Evolutionary conservation across 2,113 vertebrate species (phyloP).

Genomic region (Brachyistius frenatus): DNA sequence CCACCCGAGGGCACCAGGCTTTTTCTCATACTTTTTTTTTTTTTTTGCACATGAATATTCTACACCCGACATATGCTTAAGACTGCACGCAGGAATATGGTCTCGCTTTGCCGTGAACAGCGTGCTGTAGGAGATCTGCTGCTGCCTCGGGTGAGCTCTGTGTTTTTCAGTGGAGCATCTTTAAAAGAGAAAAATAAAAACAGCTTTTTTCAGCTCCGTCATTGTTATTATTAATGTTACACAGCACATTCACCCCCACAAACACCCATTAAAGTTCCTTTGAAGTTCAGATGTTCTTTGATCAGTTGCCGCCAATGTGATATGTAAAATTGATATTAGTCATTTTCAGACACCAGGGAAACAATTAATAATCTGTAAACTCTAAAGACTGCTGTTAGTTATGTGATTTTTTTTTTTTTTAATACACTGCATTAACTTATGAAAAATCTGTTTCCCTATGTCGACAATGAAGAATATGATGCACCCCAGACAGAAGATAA

Average conservation of each 20-base stretch:
- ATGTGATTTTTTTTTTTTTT: neutral
- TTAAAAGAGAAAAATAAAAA: conserved; percentile 11
- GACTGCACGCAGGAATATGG: conserved; percentile 17
- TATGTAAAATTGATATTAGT: neutral
- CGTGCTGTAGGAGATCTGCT: conserved; percentile 37
- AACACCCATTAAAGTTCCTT: conserved; percentile 1
- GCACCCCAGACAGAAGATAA: conserved; percentile 10
- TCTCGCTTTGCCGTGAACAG: conserved; percentile 48
- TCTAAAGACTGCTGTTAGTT: neutral
- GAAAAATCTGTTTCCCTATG: conserved; percentile 12
- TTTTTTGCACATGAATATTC: conserved; percentile 58
- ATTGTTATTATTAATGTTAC: neutral
- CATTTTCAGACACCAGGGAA: conserved; percentile 18
- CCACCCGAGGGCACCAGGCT: conserved; percentile 28
- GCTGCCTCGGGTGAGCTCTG: conserved; percentile 19
- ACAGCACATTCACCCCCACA: neutral
- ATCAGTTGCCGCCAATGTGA: neutral
- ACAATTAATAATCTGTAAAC: neutral
- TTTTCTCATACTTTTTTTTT: conserved; percentile 20
- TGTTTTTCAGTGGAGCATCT: conserved; percentile 11
- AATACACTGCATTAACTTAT: conserved; percentile 9
- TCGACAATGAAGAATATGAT: neutral
- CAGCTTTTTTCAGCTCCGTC: neutral
- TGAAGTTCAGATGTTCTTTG: conserved; percentile 14
- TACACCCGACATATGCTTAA: conserved; percentile 53